Evolutionary conservation across 2,888 invertebrate genomes (phyloP).

Genomic region (Sisyra nigra): DNA sequence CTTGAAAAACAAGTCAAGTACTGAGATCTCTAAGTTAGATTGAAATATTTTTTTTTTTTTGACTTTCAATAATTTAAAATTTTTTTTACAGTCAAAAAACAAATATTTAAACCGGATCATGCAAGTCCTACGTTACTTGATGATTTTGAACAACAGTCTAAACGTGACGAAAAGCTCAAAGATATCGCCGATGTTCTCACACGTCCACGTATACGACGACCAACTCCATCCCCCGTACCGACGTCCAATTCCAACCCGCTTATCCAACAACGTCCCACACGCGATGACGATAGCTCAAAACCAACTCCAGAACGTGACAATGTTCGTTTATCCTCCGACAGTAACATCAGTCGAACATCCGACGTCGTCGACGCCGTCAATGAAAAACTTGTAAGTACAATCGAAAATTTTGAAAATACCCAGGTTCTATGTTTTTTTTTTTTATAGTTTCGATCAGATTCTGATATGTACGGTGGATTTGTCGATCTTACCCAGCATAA

Average conservation of each 20-base stretch:
- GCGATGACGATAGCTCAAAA: constrained; percentile 16
- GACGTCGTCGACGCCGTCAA: constrained; percentile 23
- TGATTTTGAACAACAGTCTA: constrained; percentile 33
- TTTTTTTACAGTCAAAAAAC: too few species aligned
- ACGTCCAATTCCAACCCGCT: constrained; percentile 29
- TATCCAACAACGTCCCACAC: constrained; percentile 12
- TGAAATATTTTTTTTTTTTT: too few species aligned
- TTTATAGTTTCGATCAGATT: constrained; percentile 60
- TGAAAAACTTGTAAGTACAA: constrained; percentile 23
- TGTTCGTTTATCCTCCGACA: neutral
- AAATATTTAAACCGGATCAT: constrained; percentile 1
- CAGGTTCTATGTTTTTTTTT: neutral
- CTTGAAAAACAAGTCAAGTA: too few species aligned
- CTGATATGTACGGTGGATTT: constrained; percentile 40
- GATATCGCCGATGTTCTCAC: constrained; percentile 74
- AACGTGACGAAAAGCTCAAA: constrained; percentile 56
- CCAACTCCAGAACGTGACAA: constrained; percentile 14
- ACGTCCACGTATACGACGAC: constrained; percentile 41
- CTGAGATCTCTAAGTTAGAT: too few species aligned
- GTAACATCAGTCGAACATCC: constrained; percentile 15
- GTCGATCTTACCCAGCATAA: constrained; percentile 2
- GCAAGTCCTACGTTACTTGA: constrained; percentile 27
- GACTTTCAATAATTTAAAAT: too few species aligned
- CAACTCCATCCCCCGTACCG: constrained; percentile 32
- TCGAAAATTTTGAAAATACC: neutral